Base-by-base conservation (phyloP, 2,113 vertebrate species). In the Pycnonotus jocosus region DNA sequence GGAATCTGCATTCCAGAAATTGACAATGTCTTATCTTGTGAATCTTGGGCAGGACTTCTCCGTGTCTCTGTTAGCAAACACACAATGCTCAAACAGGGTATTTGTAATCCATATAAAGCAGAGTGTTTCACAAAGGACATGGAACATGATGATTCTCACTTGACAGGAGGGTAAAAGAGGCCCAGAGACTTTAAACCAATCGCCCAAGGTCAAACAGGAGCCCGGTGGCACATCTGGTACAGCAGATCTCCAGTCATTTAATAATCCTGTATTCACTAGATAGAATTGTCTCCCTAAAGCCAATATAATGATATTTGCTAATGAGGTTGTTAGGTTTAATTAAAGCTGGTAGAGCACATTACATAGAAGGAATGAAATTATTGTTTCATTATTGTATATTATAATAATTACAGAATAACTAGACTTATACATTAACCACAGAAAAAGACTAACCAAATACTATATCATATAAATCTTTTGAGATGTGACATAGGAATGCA, bases 371-470 rank as follows among this genome's bases (percentile, higher is more conserved):
- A 91, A 94, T 62, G 35, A 96, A 95, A 95, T 95, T 93, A 91
- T 92, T 95, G 74, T 95, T 95, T 96, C 81, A 95, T 95, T 93
- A 92, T 89, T 95, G 68, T 66, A n/a, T 93, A 80, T 95, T 90
- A 68, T 11, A 80, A 73, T 80, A 86, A 96, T 97, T 97, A 91
- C 31, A 51, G 88, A 68, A 86, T 77, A 78, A 31, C 81, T 90
- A 94, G 64, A 57, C 79, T 71, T 81, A 53, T 42, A 42, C 37
- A 90, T 66, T 86, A 93, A 77, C 33, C 35, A 65, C 42, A 68
- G 51, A 92, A 73, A 44, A 57, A 72, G 10, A 56, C 17, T 47
- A 71, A 44, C 17, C n/a, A 45, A 66, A 92, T 60, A 77, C 22
- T 64, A 24, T 37, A 25, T 64, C 69, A 11, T 53, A 33, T 60